Percentiles rank a stretch among this genome's conserved stretches.
Evolutionary conservation across 2,797 vertebrate genomes (phyloP).

Genomic region (Lacerta viridis): DNA sequence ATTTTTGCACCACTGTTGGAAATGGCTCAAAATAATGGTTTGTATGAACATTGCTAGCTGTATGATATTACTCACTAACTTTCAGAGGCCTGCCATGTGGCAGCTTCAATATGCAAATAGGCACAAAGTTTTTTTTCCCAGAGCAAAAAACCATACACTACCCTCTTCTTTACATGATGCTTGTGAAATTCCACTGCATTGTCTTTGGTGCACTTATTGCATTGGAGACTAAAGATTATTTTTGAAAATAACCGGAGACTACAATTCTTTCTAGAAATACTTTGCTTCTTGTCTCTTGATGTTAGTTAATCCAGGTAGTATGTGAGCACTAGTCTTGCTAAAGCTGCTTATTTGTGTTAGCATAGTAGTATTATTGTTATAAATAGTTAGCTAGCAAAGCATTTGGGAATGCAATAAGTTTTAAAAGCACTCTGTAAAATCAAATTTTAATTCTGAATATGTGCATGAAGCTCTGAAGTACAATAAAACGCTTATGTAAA

Average conservation of each 20-base stretch:
- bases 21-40: background rate
- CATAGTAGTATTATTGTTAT: background rate
- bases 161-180: background rate
- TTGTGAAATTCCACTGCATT: background rate
- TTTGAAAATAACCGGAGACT: background rate
- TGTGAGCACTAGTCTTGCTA: conserved; percentile 15
- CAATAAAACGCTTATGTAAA: conserved; percentile 55
- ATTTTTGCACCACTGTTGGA: background rate
- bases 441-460: conserved; percentile 48
- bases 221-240: background rate
- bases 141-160: background rate
- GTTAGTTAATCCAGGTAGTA: background rate
- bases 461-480: conserved; percentile 40
- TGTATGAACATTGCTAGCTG: background rate
- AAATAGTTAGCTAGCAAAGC: conserved; percentile 24
- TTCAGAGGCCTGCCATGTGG: background rate
- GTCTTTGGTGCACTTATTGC: background rate
- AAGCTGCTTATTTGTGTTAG: background rate
- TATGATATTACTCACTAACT: background rate
- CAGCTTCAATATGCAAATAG: background rate
- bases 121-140: background rate
- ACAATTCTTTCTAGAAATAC: background rate
- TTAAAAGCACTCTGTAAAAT: conserved; percentile 54
- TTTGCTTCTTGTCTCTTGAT: background rate
- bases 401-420: conserved; percentile 30